Evolutionary conservation across 2,888 invertebrate species (phyloP), one percentile per base, ranked within the genome.

Genomic region (Osedax fenrisi): DNA sequence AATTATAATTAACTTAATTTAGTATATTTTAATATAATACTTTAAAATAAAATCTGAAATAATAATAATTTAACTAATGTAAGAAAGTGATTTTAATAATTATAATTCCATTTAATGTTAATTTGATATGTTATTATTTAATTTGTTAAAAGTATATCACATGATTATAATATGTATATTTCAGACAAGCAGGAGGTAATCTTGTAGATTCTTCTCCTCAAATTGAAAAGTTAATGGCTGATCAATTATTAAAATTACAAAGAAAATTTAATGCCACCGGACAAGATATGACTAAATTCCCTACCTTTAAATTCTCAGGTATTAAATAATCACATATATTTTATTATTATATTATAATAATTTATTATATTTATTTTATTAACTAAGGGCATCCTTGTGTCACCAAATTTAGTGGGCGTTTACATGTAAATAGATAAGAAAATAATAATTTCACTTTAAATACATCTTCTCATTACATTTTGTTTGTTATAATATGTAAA

Each of bases 251-350:
- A 3, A 91, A 91, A 85, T 87, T 93, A 41, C 89, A 90, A 73
- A 89, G 88, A 81, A 89, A 90, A 79, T 94, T 86, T 81, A 91
- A 91, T 79, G 90, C 89, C 73, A 82, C 87, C 13, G 91, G 90
- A 64, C 88, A 88, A 2, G 92, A 94, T 82, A 91, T 94, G 91
- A 90, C 91, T 22, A 87, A 92, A 84, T 94, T 96, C 85, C 95
- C 95, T 13, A 83, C 88, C 17, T 90, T 94, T 83, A 90, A 89
- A 82, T 95, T 94, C 81, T 76, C 80, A 81, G 87, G 86, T 86
- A 80, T 41, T 41, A 10, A 41, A 17, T 41, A 10, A n/a, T 41
- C 17, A 41, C 5, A 41, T 41, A 41, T 41, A 41, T 10, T 41
- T 10, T 41, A 41, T 41, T 41, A 10, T 41, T 17, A 41, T 17